Evolutionary conservation across 2,888 invertebrate genomes (phyloP).

Genomic region (Trachelus iudaicus): DNA sequence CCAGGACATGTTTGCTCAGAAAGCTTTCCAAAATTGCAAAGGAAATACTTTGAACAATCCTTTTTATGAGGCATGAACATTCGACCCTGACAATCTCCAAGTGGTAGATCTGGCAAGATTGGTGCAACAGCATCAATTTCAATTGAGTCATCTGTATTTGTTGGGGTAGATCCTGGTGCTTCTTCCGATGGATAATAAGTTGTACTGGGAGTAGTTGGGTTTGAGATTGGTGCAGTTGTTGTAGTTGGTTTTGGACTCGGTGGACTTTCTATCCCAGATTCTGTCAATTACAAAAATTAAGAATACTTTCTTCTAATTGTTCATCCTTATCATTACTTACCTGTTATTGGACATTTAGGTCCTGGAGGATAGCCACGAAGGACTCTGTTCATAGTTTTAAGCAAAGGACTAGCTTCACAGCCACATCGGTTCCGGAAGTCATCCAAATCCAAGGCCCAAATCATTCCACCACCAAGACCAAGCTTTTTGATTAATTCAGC

Average conservation of each 20-base stretch:
- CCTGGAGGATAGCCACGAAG: slow-evolving; percentile 77
- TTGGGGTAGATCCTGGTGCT: slow-evolving; percentile 17
- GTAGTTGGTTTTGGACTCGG: slow-evolving; percentile 18
- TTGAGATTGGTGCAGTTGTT: slow-evolving; percentile 13
- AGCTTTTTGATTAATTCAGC: slow-evolving; percentile 83
- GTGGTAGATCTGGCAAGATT: slow-evolving; percentile 29
- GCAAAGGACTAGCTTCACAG: slow-evolving; percentile 84
- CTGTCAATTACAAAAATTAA: not conserved
- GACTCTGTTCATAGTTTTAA: slow-evolving; percentile 84
- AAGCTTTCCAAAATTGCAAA: slow-evolving; percentile 81
- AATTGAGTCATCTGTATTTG: slow-evolving; percentile 47
- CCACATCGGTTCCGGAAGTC: slow-evolving; percentile 85
- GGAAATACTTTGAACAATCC: slow-evolving; percentile 83
- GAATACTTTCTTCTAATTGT: not conserved
- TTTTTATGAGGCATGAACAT: slow-evolving; percentile 72
- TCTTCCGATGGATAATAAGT: not conserved
- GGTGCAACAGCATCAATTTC: slow-evolving; percentile 47
- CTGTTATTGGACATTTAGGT: slow-evolving; percentile 72
- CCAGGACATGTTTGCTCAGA: slow-evolving; percentile 78
- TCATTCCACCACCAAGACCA: slow-evolving; percentile 87
- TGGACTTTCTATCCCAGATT: not conserved
- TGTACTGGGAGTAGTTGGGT: slow-evolving; percentile 14
- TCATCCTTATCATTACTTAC: slow-evolving; percentile 23
- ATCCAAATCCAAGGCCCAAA: slow-evolving; percentile 90
- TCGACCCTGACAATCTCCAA: slow-evolving; percentile 69